Conservation (phyloP, 2,888 invertebrate species). For the Eudasyphora cyanicolor region DNA sequence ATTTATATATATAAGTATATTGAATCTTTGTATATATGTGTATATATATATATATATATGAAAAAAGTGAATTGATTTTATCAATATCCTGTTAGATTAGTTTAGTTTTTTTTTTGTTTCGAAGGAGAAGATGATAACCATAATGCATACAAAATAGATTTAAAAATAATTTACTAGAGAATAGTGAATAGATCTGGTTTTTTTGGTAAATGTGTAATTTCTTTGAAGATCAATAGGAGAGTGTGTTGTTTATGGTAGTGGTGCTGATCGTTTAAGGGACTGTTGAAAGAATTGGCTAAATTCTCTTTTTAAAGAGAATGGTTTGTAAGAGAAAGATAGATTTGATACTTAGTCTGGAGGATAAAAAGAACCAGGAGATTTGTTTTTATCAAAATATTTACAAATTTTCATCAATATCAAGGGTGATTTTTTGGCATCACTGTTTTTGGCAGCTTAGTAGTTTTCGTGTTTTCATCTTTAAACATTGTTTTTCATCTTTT, state of each 20-base stretch:
- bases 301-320: not conserved
- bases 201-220: not conserved
- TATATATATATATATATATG: not conserved
- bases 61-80: not conserved
- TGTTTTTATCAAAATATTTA: too few relatives aligned
- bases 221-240: not conserved
- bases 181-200: not conserved
- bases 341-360: too few relatives aligned
- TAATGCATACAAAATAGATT: not conserved
- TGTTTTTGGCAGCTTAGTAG: too few relatives aligned
- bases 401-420: too few relatives aligned
- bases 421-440: too few relatives aligned
- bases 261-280: not conserved
- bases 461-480: too few relatives aligned
- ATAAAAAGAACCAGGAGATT: too few relatives aligned
- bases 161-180: constrained; percentile 27
- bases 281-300: not conserved
- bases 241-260: not conserved
- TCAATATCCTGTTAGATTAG: not conserved
- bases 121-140: not conserved
- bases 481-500: too few relatives aligned
- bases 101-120: not conserved
- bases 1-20: too few relatives aligned
- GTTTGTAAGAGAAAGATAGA: not conserved
- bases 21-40: not conserved